phyloP scores from a whole-genome alignment of 2,888 invertebrate genomes.

The Drosophila maculinotata region DNA sequence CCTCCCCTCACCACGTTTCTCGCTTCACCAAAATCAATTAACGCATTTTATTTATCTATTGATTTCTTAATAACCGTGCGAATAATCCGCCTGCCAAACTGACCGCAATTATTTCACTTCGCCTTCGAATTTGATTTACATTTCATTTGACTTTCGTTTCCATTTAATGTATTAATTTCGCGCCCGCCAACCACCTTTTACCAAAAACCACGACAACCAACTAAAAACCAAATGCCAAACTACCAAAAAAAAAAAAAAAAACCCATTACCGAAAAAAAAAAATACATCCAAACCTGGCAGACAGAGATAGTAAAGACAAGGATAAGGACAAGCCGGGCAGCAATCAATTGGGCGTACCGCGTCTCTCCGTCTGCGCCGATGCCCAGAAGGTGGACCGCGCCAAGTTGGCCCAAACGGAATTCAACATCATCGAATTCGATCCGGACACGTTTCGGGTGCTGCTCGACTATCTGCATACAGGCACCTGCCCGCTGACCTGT shows the following conservation, averaged over 20 bases:
- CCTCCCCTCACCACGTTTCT: background rate
- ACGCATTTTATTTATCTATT: slow-evolving; percentile 25
- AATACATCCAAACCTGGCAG: slow-evolving; percentile 84
- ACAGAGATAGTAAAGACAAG: slow-evolving; percentile 92
- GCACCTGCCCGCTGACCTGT: slow-evolving; percentile 96
- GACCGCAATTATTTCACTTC: slow-evolving; percentile 31
- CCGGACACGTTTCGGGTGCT: slow-evolving; percentile 96
- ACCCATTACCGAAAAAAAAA: slow-evolving; percentile 9
- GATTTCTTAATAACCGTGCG: slow-evolving; percentile 29
- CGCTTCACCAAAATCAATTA: slow-evolving; percentile 6
- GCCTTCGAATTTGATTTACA: slow-evolving; percentile 29
- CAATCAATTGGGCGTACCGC: slow-evolving; percentile 92
- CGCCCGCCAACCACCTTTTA: slow-evolving; percentile 22
- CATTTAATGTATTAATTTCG: slow-evolving; percentile 22
- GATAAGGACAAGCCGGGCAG: slow-evolving; percentile 91
- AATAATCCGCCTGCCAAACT: slow-evolving; percentile 8
- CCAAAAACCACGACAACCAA: slow-evolving; percentile 7
- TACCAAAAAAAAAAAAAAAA: slow-evolving; percentile 28
- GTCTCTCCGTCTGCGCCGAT: slow-evolving; percentile 96
- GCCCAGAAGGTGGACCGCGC: slow-evolving; percentile 97
- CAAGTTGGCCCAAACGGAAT: slow-evolving; percentile 97
- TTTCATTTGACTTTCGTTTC: slow-evolving; percentile 36
- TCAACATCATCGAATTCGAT: slow-evolving; percentile 97
- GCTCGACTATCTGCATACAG: slow-evolving; percentile 96
- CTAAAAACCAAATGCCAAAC: slow-evolving; percentile 6